Evolutionary conservation across 2,888 invertebrate genomes (phyloP), one percentile per base, ranked within the genome.

Genomic region (Drosophila prolongata): DNA sequence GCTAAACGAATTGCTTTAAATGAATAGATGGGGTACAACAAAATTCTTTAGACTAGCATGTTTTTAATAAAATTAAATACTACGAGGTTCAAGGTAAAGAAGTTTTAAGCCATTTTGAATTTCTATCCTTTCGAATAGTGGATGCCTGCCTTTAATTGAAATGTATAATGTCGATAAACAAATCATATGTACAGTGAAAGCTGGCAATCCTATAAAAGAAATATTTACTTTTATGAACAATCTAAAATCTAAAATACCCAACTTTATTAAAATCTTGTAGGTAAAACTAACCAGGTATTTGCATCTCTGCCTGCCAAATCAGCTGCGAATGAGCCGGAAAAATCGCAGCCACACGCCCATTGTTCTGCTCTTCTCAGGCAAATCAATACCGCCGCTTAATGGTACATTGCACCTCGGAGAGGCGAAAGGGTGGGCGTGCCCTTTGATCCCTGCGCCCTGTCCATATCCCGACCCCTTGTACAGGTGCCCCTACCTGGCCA

Each of bases 371-470:
- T n/a, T 37, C 34, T 60, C 46, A 24, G 43, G 57, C 46, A 66
- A 82, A 72, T 82, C 82, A 74, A 86, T 80, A 75, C 47, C 67
- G 53, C 71, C 65, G 65, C 71, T 77, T 57, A 55, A 66, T 82
- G 80, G 73, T 88, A 71, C 82, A 88, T 71, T 78, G 71, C 87
- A 75, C 66, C 75, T 59, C 66, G 59, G 57, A 47, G 43, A 14
- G 44, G 30, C 61, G 13, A 16, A 38, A 34, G 61, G 60, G 44
- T 13, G 44, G 37, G 24, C n/a, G 16, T 34, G 47, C 42, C 53
- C 34, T 53, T 43, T 34, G 53, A 49, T 72, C 43, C 44, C 43
- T 14, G 11, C 43, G 38, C 53, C 69, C 59, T 27, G 42, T 19
- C n/a, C 53, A 11, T 34, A 27, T 46, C 61, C 50, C 27, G 19